phyloP scores from a whole-genome alignment of 2,797 vertebrate genomes.

The Pangasius sanitwongsei region DNA sequence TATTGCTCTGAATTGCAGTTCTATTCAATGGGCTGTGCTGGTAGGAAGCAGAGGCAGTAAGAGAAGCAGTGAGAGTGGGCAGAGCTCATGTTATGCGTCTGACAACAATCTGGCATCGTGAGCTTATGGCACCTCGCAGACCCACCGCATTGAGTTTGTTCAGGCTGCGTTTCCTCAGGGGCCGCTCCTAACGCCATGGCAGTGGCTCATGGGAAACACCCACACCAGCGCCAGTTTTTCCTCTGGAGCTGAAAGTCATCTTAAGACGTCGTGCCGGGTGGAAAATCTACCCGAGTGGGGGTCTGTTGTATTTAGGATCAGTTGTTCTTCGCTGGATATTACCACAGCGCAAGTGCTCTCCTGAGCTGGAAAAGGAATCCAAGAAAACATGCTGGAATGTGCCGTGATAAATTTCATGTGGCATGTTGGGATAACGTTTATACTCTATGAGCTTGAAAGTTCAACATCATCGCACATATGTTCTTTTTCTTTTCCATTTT shows the following conservation, averaged over 20 bases:
- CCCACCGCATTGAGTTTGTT: slow-evolving; percentile 60
- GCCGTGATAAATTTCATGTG: slow-evolving; percentile 50
- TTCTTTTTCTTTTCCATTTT: background rate
- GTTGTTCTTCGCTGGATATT: slow-evolving; percentile 73
- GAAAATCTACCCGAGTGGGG: slow-evolving; percentile 50
- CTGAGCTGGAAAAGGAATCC: slow-evolving; percentile 70
- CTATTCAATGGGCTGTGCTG: slow-evolving; percentile 43
- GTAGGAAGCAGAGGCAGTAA: slow-evolving; percentile 36
- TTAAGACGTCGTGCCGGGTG: slow-evolving; percentile 41
- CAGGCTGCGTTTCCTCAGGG: slow-evolving; percentile 49
- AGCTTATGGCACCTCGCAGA: slow-evolving; percentile 42
- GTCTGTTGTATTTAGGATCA: slow-evolving; percentile 65
- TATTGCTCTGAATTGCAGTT: slow-evolving; percentile 20
- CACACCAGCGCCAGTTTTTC: slow-evolving; percentile 46
- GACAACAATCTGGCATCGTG: slow-evolving; percentile 45
- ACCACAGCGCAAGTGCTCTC: slow-evolving; percentile 66
- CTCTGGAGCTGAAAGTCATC: slow-evolving; percentile 42
- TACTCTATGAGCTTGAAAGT: slow-evolving; percentile 33
- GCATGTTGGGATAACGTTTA: slow-evolving; percentile 35
- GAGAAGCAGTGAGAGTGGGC: slow-evolving; percentile 39
- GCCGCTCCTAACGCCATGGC: slow-evolving; percentile 38
- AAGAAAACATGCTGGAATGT: slow-evolving; percentile 69
- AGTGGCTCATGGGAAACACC: slow-evolving; percentile 46
- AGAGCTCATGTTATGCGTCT: slow-evolving; percentile 46
- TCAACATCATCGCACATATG: slow-evolving; percentile 38